These are phyloP conservation scores for Telmatochromis brichardi DNA, from an alignment of 2,113 vertebrate genomes.

Conservation along the genomic window DNA sequence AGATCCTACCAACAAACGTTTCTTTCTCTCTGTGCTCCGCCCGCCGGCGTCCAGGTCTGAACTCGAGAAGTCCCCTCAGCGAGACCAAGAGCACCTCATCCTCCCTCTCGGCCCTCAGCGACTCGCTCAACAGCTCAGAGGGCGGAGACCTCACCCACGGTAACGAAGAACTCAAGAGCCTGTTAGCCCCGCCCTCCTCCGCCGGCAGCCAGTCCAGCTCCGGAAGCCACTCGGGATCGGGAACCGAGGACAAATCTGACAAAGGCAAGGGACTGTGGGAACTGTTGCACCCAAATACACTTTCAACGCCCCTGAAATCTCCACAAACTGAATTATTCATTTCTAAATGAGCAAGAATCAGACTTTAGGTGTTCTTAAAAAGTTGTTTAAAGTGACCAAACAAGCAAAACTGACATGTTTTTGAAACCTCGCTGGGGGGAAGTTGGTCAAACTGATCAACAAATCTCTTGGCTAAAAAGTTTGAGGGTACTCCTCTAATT, in stretches of 20 bases:
- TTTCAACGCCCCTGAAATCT: background rate
- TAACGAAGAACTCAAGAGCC: conserved; percentile 82
- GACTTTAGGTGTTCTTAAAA: background rate
- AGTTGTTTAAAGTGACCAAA: background rate
- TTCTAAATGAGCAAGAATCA: background rate
- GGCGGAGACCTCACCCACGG: conserved; percentile 82
- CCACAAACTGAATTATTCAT: background rate
- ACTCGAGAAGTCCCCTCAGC: conserved; percentile 86
- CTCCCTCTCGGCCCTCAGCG: conserved; percentile 92
- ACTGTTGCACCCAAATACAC: background rate
- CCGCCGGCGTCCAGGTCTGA: conserved; percentile 55
- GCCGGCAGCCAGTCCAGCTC: conserved; percentile 85
- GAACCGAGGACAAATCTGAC: conserved; percentile 88
- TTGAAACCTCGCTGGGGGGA: background rate
- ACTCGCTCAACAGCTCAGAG: conserved; percentile 94
- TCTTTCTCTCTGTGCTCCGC: background rate
- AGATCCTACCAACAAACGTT: background rate
- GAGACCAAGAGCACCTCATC: conserved; percentile 87
- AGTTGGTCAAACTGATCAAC: background rate
- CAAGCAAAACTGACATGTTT: background rate
- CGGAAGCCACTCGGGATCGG: conserved; percentile 81
- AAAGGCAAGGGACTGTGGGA: conserved; percentile 77
- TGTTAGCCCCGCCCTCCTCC: conserved; percentile 86
- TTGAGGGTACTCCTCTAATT: background rate
- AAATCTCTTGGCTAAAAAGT: background rate